Base-by-base conservation (phyloP, 2,797 vertebrate genomes). In the Semaprochilodus insignis region DNA sequence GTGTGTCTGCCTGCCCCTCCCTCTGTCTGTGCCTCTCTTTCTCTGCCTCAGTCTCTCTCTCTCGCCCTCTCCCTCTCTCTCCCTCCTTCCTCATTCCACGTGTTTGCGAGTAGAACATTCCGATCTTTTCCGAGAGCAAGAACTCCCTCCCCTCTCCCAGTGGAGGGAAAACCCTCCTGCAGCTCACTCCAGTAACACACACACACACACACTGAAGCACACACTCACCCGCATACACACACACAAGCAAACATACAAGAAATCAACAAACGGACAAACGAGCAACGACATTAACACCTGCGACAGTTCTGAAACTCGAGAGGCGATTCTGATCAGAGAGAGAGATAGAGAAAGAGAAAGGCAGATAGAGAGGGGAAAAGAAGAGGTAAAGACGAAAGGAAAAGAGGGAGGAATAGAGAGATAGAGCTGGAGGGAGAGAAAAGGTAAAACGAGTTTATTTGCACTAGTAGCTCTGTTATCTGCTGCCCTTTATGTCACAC, bases 41-140 rank as follows among this genome's bases (percentile, higher is more conserved):
- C 57, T 59, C 5, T 3, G 19, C n/a, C 21, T 59, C 57, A 4
- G 7, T 59, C 21, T 59, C 57, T 21, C 23, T 74, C 21, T 74
- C 6, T 36, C 31, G 34, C 31, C 6, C 19, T 13, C 72, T 27
- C 19, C 0, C 54, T 59, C 74, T 40, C 31, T 40, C 55, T n/a
- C 54, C 23, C 55, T n/a, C 54, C 23, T 55, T 27, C 51, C 71
- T 74, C 72, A 21, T 69, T 48, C 74, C 74, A 27, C 63, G 77
- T 8, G 66, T 60, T 23, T 48, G 59, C 62, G 60, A 80, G 69
- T 80, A 74, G 78, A 74, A 81, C 63, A 84, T 84, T 76, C 78
- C 74, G 82, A 80, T 84, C 82, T 66, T 63, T 65, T 13, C 65
- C 34, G 51, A 75, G 67, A 60, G 72, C 36, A 36, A 19, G 2